A percentile compares a stretch with the other conserved stretches of the same genome.
Conservation (phyloP, 2,888 invertebrate genomes). For the Deroplatys truncata region DNA sequence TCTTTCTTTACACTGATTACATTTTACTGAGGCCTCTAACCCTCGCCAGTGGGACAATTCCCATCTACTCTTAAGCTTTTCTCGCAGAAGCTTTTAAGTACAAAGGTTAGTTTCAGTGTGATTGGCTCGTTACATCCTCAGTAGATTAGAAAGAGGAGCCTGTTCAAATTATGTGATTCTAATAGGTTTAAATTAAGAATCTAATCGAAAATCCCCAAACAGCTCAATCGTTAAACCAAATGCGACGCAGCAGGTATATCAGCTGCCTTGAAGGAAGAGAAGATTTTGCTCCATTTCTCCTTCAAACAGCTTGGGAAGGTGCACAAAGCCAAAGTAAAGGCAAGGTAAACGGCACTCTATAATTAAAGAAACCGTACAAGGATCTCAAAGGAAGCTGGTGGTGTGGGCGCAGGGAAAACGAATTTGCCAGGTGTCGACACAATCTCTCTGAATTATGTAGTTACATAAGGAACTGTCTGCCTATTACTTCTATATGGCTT, state of each 20-base stretch:
- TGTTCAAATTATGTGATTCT: too few species aligned
- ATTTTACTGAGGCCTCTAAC: too few species aligned
- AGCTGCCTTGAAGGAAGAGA: background rate
- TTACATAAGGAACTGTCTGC: background rate
- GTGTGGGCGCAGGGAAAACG: background rate
- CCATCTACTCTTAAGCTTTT: too few species aligned
- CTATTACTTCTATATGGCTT: background rate
- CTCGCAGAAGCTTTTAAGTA: too few species aligned
- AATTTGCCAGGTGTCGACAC: background rate
- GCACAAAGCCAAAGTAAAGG: background rate
- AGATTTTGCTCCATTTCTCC: background rate
- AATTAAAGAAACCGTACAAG: background rate
- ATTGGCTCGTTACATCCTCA: too few species aligned
- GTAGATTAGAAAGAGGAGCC: too few species aligned
- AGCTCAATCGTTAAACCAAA: background rate
- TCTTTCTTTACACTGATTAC: too few species aligned
- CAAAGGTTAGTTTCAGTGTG: too few species aligned
- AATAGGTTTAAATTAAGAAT: background rate
- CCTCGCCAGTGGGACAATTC: too few species aligned
- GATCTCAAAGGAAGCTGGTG: background rate
- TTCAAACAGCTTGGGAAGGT: background rate
- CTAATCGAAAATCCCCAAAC: background rate
- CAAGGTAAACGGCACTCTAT: background rate
- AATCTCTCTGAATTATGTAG: background rate
- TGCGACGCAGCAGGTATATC: background rate